These are phyloP conservation scores for Monopis laevigella DNA, from an alignment of 2,888 invertebrate species.

Conservation along the genomic window DNA sequence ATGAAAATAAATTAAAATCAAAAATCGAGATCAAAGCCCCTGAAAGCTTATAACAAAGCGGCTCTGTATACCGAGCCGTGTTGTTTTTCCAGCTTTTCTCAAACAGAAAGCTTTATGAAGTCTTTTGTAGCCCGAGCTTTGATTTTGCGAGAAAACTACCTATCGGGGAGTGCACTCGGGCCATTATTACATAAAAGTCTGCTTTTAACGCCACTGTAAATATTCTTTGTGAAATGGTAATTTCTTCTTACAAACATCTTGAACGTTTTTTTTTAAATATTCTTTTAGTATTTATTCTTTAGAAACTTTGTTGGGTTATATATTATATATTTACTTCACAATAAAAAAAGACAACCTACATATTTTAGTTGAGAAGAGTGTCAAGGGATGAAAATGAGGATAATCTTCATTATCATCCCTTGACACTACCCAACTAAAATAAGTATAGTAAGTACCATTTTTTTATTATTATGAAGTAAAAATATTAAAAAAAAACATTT, in stretches of 20 bases:
- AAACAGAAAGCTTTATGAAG: conserved; percentile 3
- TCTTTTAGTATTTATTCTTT: neutral
- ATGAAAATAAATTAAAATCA: neutral
- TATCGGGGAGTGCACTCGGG: neutral
- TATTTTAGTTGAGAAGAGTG: no score
- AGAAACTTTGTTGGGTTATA: no score
- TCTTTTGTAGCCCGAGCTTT: conserved; percentile 10
- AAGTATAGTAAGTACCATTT: no score
- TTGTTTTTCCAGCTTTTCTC: conserved; percentile 8
- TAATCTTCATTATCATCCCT: no score
- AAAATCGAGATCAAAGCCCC: neutral
- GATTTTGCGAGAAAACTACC: neutral
- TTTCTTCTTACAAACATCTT: neutral
- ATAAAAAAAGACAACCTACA: no score
- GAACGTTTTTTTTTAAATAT: neutral
- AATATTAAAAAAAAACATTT: no score
- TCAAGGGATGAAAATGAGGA: no score
- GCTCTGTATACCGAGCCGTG: neutral
- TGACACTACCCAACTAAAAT: no score
- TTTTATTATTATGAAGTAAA: no score
- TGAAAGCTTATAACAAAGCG: neutral
- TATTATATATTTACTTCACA: no score
- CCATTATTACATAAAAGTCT: conserved; percentile 1
- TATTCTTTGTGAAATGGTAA: neutral
- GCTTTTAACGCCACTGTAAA: neutral